Conservation (phyloP, 2,113 vertebrate genomes). For the Poeciliopsis turrubarensis region DNA sequence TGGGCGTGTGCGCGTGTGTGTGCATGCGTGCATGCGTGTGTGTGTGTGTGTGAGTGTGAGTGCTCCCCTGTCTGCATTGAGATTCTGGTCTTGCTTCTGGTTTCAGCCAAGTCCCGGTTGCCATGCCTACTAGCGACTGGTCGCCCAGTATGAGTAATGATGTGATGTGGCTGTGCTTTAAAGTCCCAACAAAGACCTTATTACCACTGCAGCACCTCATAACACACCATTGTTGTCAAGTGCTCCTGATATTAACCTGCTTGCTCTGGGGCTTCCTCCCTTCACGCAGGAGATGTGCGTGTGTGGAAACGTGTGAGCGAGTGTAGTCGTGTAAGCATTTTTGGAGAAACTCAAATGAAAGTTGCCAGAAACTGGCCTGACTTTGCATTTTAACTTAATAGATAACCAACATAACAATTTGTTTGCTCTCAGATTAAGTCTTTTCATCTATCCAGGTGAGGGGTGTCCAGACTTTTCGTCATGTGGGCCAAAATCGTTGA, state of each 20-base stretch:
- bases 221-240: slow-evolving; percentile 83
- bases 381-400: slow-evolving; percentile 29
- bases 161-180: slow-evolving; percentile 81
- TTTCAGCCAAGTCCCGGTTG: slow-evolving; percentile 79
- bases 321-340: slow-evolving; percentile 34
- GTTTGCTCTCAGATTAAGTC: not conserved
- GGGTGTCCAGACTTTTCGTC: too few species aligned
- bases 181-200: slow-evolving; percentile 85
- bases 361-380: slow-evolving; percentile 38
- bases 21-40: too few species aligned
- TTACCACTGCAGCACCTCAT: slow-evolving; percentile 82
- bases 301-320: slow-evolving; percentile 8
- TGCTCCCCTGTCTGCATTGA: slow-evolving; percentile 74
- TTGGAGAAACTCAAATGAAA: slow-evolving; percentile 39
- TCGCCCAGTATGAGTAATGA: slow-evolving; percentile 85
- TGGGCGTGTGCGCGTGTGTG: slow-evolving; percentile 58
- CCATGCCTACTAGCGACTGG: slow-evolving; percentile 83
- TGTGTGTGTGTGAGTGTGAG: slow-evolving; percentile 67
- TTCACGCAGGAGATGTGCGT: slow-evolving; percentile 39
- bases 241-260: slow-evolving; percentile 84
- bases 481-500: too few species aligned
- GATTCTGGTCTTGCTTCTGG: slow-evolving; percentile 83
- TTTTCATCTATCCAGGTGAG: not conserved
- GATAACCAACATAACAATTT: not conserved
- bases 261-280: slow-evolving; percentile 71